These are phyloP conservation scores for Aviceda leuphotes DNA, from an alignment of 2,797 vertebrate species.

Conservation along the genomic window DNA sequence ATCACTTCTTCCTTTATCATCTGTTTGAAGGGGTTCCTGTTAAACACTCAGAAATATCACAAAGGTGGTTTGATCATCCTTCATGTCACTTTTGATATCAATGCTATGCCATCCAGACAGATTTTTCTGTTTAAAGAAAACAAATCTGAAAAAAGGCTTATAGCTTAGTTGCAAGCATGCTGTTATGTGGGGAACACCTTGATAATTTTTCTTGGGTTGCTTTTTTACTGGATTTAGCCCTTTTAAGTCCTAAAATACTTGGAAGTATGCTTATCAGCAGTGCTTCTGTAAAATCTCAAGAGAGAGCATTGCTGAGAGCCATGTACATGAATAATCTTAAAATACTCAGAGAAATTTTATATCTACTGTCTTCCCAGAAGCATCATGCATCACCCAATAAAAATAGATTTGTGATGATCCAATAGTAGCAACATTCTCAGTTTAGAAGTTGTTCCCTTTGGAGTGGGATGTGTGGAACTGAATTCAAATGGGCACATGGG, in stretches of 20 bases:
- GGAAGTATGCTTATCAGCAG: neutral
- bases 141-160: neutral
- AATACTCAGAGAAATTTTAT: conserved; percentile 8
- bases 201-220: neutral
- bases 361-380: conserved; percentile 26
- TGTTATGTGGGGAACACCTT: neutral
- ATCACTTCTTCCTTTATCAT: neutral
- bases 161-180: neutral
- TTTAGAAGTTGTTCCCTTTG: conserved; percentile 5
- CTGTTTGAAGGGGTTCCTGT: neutral
- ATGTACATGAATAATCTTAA: neutral
- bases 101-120: neutral
- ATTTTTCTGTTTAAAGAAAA: neutral
- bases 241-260: neutral
- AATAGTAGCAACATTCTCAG: conserved; percentile 29
- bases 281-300: neutral
- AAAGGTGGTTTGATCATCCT: neutral
- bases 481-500: conserved; percentile 15
- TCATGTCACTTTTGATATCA: neutral
- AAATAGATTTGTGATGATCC: conserved; percentile 36
- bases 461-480: conserved; percentile 32
- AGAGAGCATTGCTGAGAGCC: neutral
- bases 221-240: neutral
- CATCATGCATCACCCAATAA: neutral
- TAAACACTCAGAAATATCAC: neutral